A percentile compares a stretch with the other conserved stretches of the same genome.
Evolutionary conservation across 2,797 vertebrate species (phyloP).

Genomic region (Argya squamiceps): DNA sequence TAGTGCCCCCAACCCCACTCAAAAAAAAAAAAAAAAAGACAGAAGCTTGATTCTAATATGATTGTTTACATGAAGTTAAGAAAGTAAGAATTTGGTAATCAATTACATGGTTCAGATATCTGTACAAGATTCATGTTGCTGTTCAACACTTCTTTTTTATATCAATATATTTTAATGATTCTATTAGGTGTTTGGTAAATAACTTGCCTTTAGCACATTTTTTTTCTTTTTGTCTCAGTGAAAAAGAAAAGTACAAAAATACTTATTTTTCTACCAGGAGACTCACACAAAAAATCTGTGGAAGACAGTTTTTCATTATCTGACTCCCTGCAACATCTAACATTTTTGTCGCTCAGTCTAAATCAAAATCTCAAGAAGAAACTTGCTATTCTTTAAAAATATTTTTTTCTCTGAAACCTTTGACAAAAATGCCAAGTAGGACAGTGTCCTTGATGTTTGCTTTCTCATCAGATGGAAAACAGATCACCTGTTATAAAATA

Average conservation of each 20-base stretch:
- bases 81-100: not conserved
- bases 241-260: not conserved
- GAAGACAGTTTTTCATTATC: not conserved
- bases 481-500: not conserved
- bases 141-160: not conserved
- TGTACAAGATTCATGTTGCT: not conserved
- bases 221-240: not conserved
- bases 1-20: rapidly evolving
- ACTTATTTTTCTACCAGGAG: not conserved
- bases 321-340: not conserved
- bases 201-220: not conserved
- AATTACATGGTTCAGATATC: not conserved
- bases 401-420: not conserved
- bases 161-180: not conserved
- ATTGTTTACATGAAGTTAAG: not conserved
- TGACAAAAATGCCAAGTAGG: not conserved
- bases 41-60: not conserved
- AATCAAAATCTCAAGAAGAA: constrained; percentile 34
- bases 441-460: constrained; percentile 30
- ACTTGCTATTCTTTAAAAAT: not conserved
- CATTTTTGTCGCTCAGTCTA: not conserved
- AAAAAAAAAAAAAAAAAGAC: not conserved
- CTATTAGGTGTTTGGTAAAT: not conserved
- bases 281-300: not conserved
- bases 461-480: constrained; percentile 12